Percentiles rank a stretch among this genome's conserved stretches.
Evolutionary conservation across 2,888 invertebrate species (phyloP).

Genomic region (Cerceris rybyensis): DNA sequence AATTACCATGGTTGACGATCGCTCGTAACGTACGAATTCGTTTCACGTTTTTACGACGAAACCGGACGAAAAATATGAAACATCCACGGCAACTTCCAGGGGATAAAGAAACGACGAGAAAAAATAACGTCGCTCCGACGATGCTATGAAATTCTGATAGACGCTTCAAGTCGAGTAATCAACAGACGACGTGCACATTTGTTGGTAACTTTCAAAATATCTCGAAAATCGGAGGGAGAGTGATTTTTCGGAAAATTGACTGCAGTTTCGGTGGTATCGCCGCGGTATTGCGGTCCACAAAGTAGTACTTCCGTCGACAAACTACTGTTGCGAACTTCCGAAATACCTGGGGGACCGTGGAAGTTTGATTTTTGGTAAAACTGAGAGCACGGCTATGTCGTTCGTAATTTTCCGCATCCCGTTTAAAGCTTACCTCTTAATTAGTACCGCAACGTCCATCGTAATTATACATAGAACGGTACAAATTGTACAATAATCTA

Average conservation of each 20-base stretch:
- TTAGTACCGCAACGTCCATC: conserved; percentile 7
- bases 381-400: neutral
- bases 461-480: neutral
- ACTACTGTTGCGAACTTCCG: conserved; percentile 36
- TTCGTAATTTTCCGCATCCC: neutral
- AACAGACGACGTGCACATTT: neutral
- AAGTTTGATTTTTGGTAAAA: conserved; percentile 35
- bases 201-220: neutral
- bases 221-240: conserved; percentile 5
- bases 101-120: too few species aligned
- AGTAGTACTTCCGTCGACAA: conserved; percentile 12
- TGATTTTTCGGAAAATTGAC: conserved; percentile 37
- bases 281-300: conserved; percentile 5
- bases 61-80: conserved; percentile 16
- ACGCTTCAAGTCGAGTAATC: conserved; percentile 4
- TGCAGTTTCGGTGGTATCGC: conserved; percentile 13
- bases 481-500: neutral
- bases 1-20: conserved; percentile 40
- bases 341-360: neutral
- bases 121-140: too few species aligned
- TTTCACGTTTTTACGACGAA: conserved; percentile 50
- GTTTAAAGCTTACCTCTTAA: neutral
- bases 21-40: conserved; percentile 45
- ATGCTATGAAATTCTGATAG: too few species aligned
- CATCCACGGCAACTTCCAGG: too few species aligned